Evolutionary conservation across 2,113 vertebrate species (phyloP).

Genomic region (Halcyon malimbica): DNA sequence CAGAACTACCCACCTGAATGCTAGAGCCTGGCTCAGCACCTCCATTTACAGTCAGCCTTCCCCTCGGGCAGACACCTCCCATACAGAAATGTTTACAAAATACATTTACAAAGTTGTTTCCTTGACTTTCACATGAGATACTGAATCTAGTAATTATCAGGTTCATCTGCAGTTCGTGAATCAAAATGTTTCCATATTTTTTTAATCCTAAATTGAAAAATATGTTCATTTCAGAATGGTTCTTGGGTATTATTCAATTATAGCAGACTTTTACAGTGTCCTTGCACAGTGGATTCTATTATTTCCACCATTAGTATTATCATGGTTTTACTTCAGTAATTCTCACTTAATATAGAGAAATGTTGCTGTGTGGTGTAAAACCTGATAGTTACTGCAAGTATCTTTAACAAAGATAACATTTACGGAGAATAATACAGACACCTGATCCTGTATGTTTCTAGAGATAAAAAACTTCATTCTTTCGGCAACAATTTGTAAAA

Average conservation of each 20-base stretch:
- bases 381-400: neutral
- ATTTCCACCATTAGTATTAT: neutral
- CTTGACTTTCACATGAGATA: neutral
- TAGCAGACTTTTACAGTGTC: neutral
- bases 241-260: neutral
- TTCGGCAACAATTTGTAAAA: neutral
- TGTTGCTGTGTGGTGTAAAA: neutral
- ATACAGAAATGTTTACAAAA: neutral
- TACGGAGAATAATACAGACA: constrained; percentile 46
- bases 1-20: neutral
- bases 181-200: neutral
- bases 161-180: neutral
- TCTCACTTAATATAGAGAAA: constrained; percentile 2
- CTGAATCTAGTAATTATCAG: neutral
- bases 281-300: neutral
- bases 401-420: constrained; percentile 52
- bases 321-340: neutral
- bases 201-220: neutral
- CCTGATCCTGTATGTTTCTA: neutral
- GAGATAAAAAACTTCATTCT: constrained; percentile 35
- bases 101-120: neutral
- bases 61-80: neutral
- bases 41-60: neutral
- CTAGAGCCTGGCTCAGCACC: neutral
- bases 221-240: neutral